A percentile compares a stretch with the other conserved stretches of the same genome.
Evolutionary conservation across 2,888 invertebrate species (phyloP).

Genomic region (Eupithecia pulchellata): DNA sequence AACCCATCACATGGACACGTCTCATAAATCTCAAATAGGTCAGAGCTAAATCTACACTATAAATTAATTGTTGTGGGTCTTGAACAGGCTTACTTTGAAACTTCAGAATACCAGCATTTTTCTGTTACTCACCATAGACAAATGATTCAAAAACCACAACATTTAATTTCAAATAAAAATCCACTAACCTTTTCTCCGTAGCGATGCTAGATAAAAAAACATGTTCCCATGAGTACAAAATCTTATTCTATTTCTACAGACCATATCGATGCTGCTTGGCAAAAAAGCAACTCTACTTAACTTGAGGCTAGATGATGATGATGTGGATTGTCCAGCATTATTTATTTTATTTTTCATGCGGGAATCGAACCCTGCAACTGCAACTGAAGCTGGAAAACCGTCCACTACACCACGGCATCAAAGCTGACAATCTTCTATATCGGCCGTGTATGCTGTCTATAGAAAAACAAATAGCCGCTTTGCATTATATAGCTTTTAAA

Average conservation of each 20-base stretch:
- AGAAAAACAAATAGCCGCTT: background rate
- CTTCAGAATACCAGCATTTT: background rate
- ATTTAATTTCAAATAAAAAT: slow-evolving; percentile 37
- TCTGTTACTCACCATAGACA: background rate
- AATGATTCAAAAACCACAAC: slow-evolving; percentile 23
- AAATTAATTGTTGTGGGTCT: slow-evolving; percentile 39
- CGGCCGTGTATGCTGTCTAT: too few species aligned
- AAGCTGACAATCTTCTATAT: too few species aligned
- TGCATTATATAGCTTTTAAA: background rate
- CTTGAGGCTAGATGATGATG: too few species aligned
- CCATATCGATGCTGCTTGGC: background rate
- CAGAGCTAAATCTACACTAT: slow-evolving; percentile 36
- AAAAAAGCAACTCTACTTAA: background rate
- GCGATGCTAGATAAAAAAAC: slow-evolving; percentile 20
- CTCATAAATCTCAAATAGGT: slow-evolving; percentile 38
- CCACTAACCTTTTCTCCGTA: slow-evolving; percentile 38
- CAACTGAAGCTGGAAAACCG: background rate
- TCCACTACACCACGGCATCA: background rate
- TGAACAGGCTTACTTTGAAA: background rate
- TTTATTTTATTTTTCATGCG: background rate
- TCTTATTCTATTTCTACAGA: background rate
- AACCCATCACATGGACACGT: slow-evolving; percentile 55
- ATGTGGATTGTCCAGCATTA: too few species aligned
- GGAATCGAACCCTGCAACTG: background rate
- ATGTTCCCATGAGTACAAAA: slow-evolving; percentile 32